Conservation (phyloP, 2,888 invertebrate species). For the Hydriomena furcata region DNA sequence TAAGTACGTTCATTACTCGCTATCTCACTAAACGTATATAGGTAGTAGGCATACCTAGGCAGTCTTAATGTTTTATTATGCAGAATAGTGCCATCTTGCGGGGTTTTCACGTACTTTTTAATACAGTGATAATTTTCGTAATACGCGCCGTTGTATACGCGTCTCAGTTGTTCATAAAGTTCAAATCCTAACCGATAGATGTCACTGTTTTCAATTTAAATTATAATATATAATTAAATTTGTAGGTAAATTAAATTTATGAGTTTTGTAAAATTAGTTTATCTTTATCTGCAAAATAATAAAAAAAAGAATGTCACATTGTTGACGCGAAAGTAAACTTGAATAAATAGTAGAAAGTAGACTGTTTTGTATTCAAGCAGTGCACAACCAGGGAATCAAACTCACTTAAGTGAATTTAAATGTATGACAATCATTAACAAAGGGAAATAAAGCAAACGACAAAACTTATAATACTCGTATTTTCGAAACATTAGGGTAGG, state of each 20-base stretch:
- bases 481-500: too few relatives aligned
- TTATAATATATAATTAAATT: too few relatives aligned
- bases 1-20: too few relatives aligned
- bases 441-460: too few relatives aligned
- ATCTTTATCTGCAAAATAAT: conserved; percentile 1
- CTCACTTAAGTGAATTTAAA: background rate
- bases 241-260: too few relatives aligned
- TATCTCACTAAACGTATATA: too few relatives aligned
- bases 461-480: too few relatives aligned
- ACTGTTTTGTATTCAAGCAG: conserved; percentile 28
- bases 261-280: too few relatives aligned
- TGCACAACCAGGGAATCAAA: conserved; percentile 18
- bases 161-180: background rate
- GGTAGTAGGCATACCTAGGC: too few relatives aligned
- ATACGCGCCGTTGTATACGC: background rate
- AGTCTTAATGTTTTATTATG: too few relatives aligned
- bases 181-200: conserved; percentile 9
- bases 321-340: conserved; percentile 30
- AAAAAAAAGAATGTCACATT: conserved; percentile 8
- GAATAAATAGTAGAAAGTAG: conserved; percentile 29
- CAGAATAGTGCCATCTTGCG: conserved; percentile 7
- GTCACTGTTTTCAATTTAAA: conserved; percentile 6
- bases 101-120: background rate
- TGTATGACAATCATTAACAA: background rate
- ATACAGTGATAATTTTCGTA: background rate